Base-by-base conservation (phyloP, 2,888 invertebrate species). In the Falcaria lacertinaria region DNA sequence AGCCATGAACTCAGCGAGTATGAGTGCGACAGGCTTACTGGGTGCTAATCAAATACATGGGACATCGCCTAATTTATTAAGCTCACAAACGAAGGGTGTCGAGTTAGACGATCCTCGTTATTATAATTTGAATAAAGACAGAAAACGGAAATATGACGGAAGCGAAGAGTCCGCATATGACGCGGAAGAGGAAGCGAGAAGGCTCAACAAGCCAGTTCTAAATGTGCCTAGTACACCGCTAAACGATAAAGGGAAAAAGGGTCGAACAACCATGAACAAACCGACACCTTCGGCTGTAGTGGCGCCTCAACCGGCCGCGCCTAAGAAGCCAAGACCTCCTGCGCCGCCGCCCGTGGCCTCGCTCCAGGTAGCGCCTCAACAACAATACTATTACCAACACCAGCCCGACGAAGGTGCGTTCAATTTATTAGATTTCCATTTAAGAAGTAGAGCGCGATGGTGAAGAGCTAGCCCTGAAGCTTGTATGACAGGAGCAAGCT, bases 61-160 rank as follows among this genome's bases (percentile, higher is more conserved):
- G 49, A 76, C 81, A 45, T 73, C 79, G 34, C 54, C 77, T 35
- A 78, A 68, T 60, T 71, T 77, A 64, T 80, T 77, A 57, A 71
- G 58, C 60, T 73, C 66, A 48, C 82, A 76, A 50, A 57, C 84
- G 47, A 87, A 89, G 56, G 77, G 77, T 42, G 89, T 89, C 28
- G 91, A 92, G 42, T 83, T 92, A 67, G 93, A 94, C 54, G 94
- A 94, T 79, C 93, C 94, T 11, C 88, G 93, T 42, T 94, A 94
- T 70, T 94, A 94, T 74, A 93, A 93, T 36, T 74, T 94, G 57
- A 93, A 93, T 43, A 94, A 94, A 69, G 93, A 94, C 63, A 80
- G 94, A 45, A 94, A 94, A 74, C 90, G 92, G 60, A 91, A 92
- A 63, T 93, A 93, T 57, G 93, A 93, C 56, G 92, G 91, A 65